phyloP scores from a whole-genome alignment of 2,888 invertebrate species.

The Troglohyphantes excavatus region DNA sequence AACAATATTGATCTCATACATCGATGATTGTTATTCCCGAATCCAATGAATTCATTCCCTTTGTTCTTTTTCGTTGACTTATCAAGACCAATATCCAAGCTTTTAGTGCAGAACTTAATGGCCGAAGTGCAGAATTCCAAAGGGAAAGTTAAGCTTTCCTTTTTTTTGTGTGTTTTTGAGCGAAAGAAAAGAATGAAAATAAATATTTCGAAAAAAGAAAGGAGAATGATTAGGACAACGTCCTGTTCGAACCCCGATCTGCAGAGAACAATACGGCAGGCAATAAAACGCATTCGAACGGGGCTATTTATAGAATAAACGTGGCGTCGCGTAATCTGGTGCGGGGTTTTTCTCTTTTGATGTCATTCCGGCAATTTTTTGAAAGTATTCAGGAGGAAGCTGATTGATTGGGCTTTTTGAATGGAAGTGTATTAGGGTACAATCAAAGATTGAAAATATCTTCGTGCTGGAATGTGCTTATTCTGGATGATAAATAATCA shows the following conservation, averaged over 20 bases:
- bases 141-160: constrained; percentile 10
- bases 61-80: constrained; percentile 21
- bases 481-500: no score
- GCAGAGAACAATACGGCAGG: constrained; percentile 29
- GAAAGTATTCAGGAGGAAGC: neutral
- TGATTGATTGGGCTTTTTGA: no score
- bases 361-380: neutral
- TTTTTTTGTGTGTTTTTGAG: neutral
- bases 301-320: constrained; percentile 36
- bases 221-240: constrained; percentile 28
- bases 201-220: neutral
- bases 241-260: constrained; percentile 25
- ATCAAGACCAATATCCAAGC: constrained; percentile 15
- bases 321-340: neutral
- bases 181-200: constrained; percentile 12
- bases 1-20: constrained; percentile 19
- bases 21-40: constrained; percentile 7
- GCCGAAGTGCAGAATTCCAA: neutral
- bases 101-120: constrained; percentile 18
- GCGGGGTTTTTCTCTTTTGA: neutral
- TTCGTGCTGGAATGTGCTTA: no score
- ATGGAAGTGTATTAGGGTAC: neutral
- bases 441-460: no score
- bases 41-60: neutral
- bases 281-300: constrained; percentile 18